Evolutionary conservation across 2,113 vertebrate genomes (phyloP), one percentile per base, ranked within the genome.

Genomic region (Phasianus colchicus): DNA sequence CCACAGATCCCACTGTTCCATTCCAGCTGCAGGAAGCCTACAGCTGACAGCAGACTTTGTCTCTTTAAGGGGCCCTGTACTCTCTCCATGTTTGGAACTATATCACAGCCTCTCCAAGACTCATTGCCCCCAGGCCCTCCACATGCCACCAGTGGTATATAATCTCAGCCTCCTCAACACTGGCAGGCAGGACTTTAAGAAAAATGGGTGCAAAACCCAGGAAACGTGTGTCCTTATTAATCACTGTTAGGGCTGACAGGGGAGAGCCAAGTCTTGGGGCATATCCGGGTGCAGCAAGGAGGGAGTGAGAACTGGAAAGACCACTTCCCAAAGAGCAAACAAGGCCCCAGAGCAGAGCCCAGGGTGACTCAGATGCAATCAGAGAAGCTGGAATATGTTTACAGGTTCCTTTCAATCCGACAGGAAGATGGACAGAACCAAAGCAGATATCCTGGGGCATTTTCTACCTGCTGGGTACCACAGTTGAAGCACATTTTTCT

Each of bases 181-280:
- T 75, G 89, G 86, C 75, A 89, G 74, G 27, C 63, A 77, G 90
- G 52, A 75, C 74, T 85, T 79, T 38, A 92, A 95, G 88, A 90
- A 97, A 97, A 96, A 95, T 89, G 83, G 83, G 89, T 92, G 82
- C 48, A 89, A 91, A 92, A 29, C 63, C 50, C 65, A 66, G 80
- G 73, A 95, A 90, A 84, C 45, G 6, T 36, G 27, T 67, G 65
- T 89, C 92, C 65, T 93, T 95, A 95, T 96, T 96, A 95, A 97
- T 97, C 95, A 96, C 81, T 76, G 63, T 90, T 90, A 91, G 52
- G 54, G 24, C 40, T 90, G 92, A 94, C 58, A 89, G 58, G 74
- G 74, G 47, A 8, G 7, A 83, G 82, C 42, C 0, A 3, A 86
- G 57, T 91, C 71, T 69, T 90, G 60, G 67, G 60, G 66, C 45